Conservation (phyloP, 2,888 invertebrate species). For the Scelioninae gen. 2 region DNA sequence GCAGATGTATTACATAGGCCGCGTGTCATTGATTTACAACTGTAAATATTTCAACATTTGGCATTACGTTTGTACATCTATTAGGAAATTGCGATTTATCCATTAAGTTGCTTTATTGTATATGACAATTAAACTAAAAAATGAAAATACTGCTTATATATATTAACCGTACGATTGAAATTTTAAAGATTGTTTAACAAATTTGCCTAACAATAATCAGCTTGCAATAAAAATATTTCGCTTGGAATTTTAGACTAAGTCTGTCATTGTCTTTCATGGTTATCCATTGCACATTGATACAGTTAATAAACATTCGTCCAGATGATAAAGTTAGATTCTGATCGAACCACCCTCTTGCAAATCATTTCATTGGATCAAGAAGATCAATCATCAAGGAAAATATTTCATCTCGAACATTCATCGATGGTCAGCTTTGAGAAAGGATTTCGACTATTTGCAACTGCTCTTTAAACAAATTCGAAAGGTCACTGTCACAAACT, state of each 20-base stretch:
- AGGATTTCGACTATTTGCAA: background rate
- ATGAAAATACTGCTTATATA: constrained; percentile 16
- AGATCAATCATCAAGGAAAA: background rate
- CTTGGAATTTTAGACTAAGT: constrained; percentile 51
- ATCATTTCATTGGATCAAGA: constrained; percentile 9
- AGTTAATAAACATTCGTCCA: constrained; percentile 22
- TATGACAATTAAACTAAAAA: background rate
- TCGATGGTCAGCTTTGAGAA: background rate
- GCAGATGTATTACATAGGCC: constrained; percentile 19
- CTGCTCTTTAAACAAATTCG: background rate
- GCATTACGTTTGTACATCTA: constrained; percentile 28
- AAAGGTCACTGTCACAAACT: background rate
- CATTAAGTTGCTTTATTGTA: constrained; percentile 33
- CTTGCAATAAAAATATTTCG: constrained; percentile 54
- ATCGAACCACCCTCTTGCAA: constrained; percentile 4
- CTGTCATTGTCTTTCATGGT: constrained; percentile 48
- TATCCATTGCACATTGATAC: constrained; percentile 35
- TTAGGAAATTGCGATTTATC: constrained; percentile 19
- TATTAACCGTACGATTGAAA: constrained; percentile 19
- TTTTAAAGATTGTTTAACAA: constrained; percentile 45
- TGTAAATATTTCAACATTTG: constrained; percentile 35
- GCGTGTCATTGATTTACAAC: constrained; percentile 11
- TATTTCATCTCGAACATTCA: constrained; percentile 5
- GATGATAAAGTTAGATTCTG: constrained; percentile 9
- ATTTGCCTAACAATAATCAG: constrained; percentile 48